Evolutionary conservation across 2,888 invertebrate species (phyloP).

Genomic region (Ypsolopha sequella): DNA sequence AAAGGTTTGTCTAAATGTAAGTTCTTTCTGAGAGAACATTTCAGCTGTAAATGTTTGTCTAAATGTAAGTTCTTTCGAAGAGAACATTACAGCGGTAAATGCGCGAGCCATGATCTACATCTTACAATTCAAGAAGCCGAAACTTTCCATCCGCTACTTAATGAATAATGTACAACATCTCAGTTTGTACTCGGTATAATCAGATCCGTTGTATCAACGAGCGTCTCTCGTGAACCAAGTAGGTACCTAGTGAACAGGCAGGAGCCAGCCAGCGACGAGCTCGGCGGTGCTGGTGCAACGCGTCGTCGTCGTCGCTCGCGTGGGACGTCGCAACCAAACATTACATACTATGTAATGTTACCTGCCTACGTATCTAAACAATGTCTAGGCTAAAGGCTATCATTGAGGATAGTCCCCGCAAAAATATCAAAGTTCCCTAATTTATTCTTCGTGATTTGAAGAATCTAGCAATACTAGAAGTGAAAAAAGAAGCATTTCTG

Average conservation of each 20-base stretch:
- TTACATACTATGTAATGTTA: too few relatives aligned
- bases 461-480: too few relatives aligned
- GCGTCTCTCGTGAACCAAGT: neutral
- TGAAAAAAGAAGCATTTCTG: too few relatives aligned
- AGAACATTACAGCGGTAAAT: neutral
- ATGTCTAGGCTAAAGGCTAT: too few relatives aligned
- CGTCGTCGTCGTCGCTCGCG: neutral
- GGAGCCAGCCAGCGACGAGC: neutral
- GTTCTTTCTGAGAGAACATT: too few relatives aligned
- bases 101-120: conserved; percentile 38
- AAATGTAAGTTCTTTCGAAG: too few relatives aligned
- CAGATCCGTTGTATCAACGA: conserved; percentile 16
- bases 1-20: too few relatives aligned
- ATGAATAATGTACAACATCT: conserved; percentile 35
- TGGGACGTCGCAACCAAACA: neutral
- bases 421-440: too few relatives aligned
- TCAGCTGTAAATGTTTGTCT: neutral
- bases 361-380: too few relatives aligned
- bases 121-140: conserved; percentile 34
- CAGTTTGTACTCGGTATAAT: conserved; percentile 14
- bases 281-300: neutral
- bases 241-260: neutral
- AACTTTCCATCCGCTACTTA: conserved; percentile 35
- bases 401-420: too few relatives aligned
- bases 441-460: too few relatives aligned